Conservation (phyloP, 2,888 invertebrate genomes). For the Drosophila eohydei region DNA sequence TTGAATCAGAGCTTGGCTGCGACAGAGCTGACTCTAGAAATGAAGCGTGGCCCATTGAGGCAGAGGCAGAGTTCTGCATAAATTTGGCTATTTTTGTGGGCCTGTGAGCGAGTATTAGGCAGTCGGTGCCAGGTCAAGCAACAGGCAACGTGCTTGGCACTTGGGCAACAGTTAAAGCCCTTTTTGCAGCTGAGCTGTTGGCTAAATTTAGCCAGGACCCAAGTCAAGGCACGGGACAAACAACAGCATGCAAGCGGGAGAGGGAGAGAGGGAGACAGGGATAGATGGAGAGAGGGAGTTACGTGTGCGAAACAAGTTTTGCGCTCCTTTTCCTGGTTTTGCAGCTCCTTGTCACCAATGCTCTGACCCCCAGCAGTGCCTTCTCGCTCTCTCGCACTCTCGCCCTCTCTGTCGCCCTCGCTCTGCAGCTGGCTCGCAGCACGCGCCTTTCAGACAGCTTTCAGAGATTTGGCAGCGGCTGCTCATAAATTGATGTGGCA, state of each 20-base stretch:
- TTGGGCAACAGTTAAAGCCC: constrained; percentile 2
- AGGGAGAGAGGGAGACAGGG: not conserved
- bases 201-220: constrained; percentile 13
- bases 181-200: constrained; percentile 4
- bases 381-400: not conserved
- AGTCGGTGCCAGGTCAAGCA: not conserved
- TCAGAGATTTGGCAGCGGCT: constrained; percentile 31
- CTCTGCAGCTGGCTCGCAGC: constrained; percentile 8
- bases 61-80: too few relatives aligned
- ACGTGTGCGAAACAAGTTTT: constrained; percentile 51
- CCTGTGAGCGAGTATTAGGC: not conserved
- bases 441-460: constrained; percentile 12
- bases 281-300: not conserved
- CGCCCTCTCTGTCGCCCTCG: not conserved
- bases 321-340: constrained; percentile 62
- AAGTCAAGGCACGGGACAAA: constrained; percentile 1
- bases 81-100: not conserved
- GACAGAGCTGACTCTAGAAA: too few relatives aligned
- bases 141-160: not conserved
- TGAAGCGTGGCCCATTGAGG: too few relatives aligned
- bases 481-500: constrained; percentile 72
- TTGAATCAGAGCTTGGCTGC: too few relatives aligned
- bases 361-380: not conserved
- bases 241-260: not conserved
- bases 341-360: constrained; percentile 44